phyloP scores from a whole-genome alignment of 2,888 invertebrate genomes.

The Sclerodermus sp. region DNA sequence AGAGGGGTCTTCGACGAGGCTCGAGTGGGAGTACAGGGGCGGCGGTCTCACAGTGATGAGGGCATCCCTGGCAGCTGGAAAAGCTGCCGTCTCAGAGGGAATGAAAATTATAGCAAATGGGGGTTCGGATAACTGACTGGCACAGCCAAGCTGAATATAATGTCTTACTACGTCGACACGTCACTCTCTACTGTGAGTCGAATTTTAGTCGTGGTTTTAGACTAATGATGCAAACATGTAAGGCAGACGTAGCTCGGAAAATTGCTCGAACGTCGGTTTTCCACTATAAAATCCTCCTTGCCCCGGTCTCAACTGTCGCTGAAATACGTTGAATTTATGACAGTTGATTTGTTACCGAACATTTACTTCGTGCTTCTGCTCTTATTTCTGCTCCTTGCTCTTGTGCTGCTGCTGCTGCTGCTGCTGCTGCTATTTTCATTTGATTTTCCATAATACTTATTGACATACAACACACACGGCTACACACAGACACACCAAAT shows the following conservation, averaged over 20 bases:
- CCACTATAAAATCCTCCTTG: not conserved
- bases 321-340: slow-evolving; percentile 9
- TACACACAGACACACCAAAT: too few relatives aligned
- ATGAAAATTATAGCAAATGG: slow-evolving; percentile 46
- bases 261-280: slow-evolving; percentile 19
- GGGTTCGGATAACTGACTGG: slow-evolving; percentile 21
- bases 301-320: not conserved
- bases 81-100: slow-evolving; percentile 5
- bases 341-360: not conserved
- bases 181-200: slow-evolving; percentile 28
- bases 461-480: too few relatives aligned
- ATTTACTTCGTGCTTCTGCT: not conserved
- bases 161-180: slow-evolving; percentile 34
- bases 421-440: too few relatives aligned
- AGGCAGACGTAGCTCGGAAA: slow-evolving; percentile 26
- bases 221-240: slow-evolving; percentile 50
- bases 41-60: slow-evolving; percentile 19
- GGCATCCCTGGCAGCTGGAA: slow-evolving; percentile 5
- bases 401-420: too few relatives aligned
- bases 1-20: slow-evolving; percentile 8
- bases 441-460: too few relatives aligned
- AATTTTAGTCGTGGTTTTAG: slow-evolving; percentile 46
- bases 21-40: slow-evolving; percentile 9
- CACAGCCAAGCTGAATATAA: slow-evolving; percentile 25
- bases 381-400: too few relatives aligned